Conservation (phyloP, 2,797 vertebrate species). For the Rachycentron canadum region DNA sequence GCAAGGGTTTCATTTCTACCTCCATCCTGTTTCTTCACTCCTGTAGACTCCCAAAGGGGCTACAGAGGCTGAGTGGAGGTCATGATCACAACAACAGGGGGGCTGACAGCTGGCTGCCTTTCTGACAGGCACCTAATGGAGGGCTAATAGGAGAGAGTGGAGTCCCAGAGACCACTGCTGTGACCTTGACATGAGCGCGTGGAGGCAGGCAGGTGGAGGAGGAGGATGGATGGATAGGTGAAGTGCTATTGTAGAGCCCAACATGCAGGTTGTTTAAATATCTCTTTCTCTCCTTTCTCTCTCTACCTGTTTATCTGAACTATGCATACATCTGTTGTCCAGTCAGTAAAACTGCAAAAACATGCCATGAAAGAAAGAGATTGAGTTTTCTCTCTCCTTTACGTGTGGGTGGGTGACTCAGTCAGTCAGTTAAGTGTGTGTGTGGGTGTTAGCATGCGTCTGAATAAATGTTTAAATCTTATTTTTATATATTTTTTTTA, state of each 20-base stretch:
- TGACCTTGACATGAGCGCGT: conserved; percentile 67
- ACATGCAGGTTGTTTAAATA: conserved; percentile 36
- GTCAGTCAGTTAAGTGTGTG: not conserved
- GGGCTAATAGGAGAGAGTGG: conserved; percentile 67
- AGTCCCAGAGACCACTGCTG: conserved; percentile 50
- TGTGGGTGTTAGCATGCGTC: not conserved
- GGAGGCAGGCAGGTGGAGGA: conserved; percentile 59
- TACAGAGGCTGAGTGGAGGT: conserved; percentile 59
- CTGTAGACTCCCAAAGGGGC: conserved; percentile 53
- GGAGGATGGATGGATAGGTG: conserved; percentile 30
- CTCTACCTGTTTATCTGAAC: conserved; percentile 23
- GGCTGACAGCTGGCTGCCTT: conserved; percentile 65
- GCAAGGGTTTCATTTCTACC: conserved; percentile 64
- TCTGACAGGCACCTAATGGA: conserved; percentile 76
- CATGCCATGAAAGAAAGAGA: not conserved
- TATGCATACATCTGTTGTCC: conserved; percentile 11
- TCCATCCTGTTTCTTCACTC: conserved; percentile 52
- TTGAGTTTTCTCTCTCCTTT: not conserved
- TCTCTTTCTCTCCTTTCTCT: conserved; percentile 16
- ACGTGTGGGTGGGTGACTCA: conserved; percentile 2
- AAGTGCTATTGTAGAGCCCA: conserved; percentile 28
- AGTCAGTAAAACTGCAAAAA: conserved; percentile 12
- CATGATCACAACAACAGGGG: conserved; percentile 66
- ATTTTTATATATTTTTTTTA: not conserved
- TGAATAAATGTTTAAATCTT: conserved; percentile 21